A percentile compares a stretch with the other conserved stretches of the same genome.
Conservation (phyloP, 2,797 vertebrate genomes). For the Artibeus lituratus region DNA sequence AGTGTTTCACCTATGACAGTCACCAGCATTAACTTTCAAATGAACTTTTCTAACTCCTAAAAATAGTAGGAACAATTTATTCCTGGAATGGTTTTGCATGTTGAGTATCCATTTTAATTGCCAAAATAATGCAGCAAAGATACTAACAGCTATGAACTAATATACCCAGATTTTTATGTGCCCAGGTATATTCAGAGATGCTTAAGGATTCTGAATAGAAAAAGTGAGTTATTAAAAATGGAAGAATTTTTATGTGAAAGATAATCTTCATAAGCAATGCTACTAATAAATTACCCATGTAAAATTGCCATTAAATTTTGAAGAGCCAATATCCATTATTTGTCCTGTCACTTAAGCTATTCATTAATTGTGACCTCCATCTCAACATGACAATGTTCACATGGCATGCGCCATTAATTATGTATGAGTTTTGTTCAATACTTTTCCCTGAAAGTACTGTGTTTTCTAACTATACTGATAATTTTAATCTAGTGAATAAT, state of each 20-base stretch:
- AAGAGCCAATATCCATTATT: slow-evolving; percentile 19
- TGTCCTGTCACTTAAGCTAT: slow-evolving; percentile 10
- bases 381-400: not conserved
- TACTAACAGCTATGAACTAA: not conserved
- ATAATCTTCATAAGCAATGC: not conserved
- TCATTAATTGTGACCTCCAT: slow-evolving; percentile 22
- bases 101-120: slow-evolving; percentile 46
- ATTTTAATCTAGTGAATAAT: not conserved
- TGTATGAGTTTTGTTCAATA: not conserved
- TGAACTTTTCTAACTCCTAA: slow-evolving; percentile 54
- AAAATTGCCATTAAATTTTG: not conserved
- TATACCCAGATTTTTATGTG: not conserved
- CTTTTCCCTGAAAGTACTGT: not conserved
- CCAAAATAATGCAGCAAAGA: not conserved
- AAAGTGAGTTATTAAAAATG: not conserved
- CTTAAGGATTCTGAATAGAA: not conserved
- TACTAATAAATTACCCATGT: not conserved
- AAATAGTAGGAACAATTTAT: slow-evolving; percentile 53
- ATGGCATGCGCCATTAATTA: not conserved
- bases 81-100: slow-evolving; percentile 32
- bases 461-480: not conserved
- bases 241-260: not conserved
- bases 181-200: not conserved
- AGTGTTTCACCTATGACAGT: slow-evolving; percentile 52
- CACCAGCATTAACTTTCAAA: slow-evolving; percentile 71